Percentiles rank a stretch among this genome's conserved stretches.
These are phyloP conservation scores for Stomorhina lunata DNA, from an alignment of 2,888 invertebrate species.

Conservation along the genomic window DNA sequence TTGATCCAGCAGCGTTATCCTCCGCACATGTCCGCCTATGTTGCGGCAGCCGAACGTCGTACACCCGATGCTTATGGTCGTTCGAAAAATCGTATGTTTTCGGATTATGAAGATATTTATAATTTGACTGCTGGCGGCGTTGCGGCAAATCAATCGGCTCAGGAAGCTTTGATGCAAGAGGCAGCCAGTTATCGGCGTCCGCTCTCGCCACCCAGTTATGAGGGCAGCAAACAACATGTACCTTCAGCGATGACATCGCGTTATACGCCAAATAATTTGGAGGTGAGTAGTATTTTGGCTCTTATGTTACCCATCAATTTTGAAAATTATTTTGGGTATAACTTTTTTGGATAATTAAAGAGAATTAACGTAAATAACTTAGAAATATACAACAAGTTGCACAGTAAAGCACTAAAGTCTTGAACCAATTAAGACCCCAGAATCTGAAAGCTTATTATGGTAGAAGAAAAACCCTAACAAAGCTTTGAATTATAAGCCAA, in stretches of 20 bases:
- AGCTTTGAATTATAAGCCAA: no score
- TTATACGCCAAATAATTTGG: conserved; percentile 78
- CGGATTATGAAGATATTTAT: conserved; percentile 91
- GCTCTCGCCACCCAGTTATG: conserved; percentile 82
- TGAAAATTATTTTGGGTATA: no score
- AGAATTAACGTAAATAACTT: no score
- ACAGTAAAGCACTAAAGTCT: no score
- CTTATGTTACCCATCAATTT: no score
- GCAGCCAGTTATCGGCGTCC: conserved; percentile 83
- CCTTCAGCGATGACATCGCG: conserved; percentile 76
- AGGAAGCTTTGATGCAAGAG: conserved; percentile 70
- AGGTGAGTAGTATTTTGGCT: conserved; percentile 73
- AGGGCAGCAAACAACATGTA: conserved; percentile 78
- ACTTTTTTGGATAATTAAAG: no score
- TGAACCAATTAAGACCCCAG: no score
- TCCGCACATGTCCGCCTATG: conserved; percentile 69
- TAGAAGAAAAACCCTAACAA: no score
- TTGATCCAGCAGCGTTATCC: conserved; percentile 76
- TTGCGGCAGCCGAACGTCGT: conserved; percentile 83
- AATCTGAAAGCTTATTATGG: no score
- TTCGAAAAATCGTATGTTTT: conserved; percentile 81
- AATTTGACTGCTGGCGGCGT: conserved; percentile 77
- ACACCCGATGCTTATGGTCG: conserved; percentile 92
- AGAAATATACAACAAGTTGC: no score
- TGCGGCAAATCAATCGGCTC: conserved; percentile 71